Conservation (phyloP, 2,113 vertebrate species). For the Nansenia antarctica region DNA sequence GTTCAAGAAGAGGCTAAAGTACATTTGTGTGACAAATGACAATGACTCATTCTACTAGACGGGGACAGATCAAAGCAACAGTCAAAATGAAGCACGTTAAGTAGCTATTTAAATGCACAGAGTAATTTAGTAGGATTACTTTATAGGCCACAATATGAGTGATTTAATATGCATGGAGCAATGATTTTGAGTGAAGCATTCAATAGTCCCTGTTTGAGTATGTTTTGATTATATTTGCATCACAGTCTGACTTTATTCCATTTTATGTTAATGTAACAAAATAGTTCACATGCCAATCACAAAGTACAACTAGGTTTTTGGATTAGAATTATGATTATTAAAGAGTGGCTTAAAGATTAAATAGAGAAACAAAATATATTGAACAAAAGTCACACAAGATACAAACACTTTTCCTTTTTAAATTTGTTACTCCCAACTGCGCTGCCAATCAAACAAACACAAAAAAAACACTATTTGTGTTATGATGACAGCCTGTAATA, state of each 20-base stretch:
- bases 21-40: slow-evolving; percentile 9
- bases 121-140: slow-evolving; percentile 44
- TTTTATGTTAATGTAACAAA: slow-evolving; percentile 27
- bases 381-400: no score
- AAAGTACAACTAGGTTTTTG: slow-evolving; percentile 6
- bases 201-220: slow-evolving; percentile 31
- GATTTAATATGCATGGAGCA: slow-evolving; percentile 73
- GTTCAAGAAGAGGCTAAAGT: slow-evolving; percentile 58
- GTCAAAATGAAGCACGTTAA: slow-evolving; percentile 38
- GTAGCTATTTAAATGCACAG: slow-evolving; percentile 55
- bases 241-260: slow-evolving; percentile 29
- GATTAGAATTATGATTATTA: no score
- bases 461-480: slow-evolving; percentile 5
- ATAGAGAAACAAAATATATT: no score
- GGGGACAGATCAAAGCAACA: slow-evolving; percentile 35
- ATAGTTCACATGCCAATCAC: no score
- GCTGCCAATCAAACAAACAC: no score
- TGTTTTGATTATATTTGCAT: slow-evolving; percentile 37
- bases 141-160: slow-evolving; percentile 33
- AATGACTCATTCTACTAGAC: slow-evolving; percentile 12
- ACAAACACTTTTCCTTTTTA: background rate
- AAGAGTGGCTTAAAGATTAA: no score
- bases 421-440: no score
- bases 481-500: background rate
- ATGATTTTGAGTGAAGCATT: slow-evolving; percentile 44